Base-by-base conservation (phyloP, 2,797 vertebrate genomes). In the Oreonectes daqikongensis region DNA sequence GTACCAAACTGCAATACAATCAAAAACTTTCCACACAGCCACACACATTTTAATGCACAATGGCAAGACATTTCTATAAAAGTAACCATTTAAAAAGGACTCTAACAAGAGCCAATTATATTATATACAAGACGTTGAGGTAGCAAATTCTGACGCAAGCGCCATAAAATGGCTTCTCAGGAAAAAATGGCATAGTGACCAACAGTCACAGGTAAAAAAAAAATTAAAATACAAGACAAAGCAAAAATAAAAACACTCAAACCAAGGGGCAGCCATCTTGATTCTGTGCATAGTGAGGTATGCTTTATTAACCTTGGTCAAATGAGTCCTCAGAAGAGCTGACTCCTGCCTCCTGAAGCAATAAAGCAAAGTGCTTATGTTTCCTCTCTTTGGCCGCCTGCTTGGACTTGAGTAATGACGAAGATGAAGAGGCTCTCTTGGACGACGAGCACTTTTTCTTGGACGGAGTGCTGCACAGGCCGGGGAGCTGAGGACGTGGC, bases 271-370 rank as follows among this genome's bases (percentile, higher is more conserved):
- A 65, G 75, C 77, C 73, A 78, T 67, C 80, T 70, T 50, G 55
- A 79, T 52, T 79, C 70, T 83, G 80, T 84, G 84, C 82, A 83
- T 84, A 84, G 84, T 75, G 79, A 83, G 82, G 82, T 87, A 90
- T 91, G 91, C 91, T 72, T 93, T 94, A 98, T 93, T 99, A 98
- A 99, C 97, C 97, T 99, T 99, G 96, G 90, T 99, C 95, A 74
- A 97, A 96, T 76, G 96, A 99, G 95, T 99, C 96, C 90, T 97
- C 96, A 61, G 96, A 98, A 84, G 96, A 97, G 89, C 94, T 95
- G 15, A 93, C 94, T 92, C 94, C 95, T 0, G 94, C 93, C 87
- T 98, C 97, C 85, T 92, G 93, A 82, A 98, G 94, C 88, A 98
- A 94, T 91, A 97, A 91, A 84, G 95, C 95, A 92, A 99, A 98